phyloP scores from a whole-genome alignment of 2,888 invertebrate species.

The Resseliella maxima region DNA sequence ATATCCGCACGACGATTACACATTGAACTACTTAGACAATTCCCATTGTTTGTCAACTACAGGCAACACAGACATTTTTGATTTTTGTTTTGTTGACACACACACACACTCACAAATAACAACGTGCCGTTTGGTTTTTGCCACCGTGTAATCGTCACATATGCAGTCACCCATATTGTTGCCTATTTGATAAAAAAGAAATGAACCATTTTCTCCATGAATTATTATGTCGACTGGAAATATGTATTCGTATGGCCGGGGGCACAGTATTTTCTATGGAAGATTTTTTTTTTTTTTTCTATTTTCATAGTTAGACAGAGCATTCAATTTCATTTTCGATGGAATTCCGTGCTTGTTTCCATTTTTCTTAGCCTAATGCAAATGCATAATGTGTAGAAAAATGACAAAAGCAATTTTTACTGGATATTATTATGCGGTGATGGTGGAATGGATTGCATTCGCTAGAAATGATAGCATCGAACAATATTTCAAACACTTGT shows the following conservation, averaged over 20 bases:
- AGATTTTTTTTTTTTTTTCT: background rate
- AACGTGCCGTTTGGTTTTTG: background rate
- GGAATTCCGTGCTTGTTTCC: background rate
- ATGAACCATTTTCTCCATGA: background rate
- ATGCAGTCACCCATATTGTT: background rate
- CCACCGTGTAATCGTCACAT: background rate
- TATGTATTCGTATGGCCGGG: background rate
- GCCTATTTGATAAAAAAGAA: background rate
- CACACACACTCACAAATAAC: background rate
- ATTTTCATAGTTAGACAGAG: too few relatives aligned
- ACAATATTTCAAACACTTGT: constrained; percentile 4
- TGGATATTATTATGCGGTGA: too few relatives aligned
- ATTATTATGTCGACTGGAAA: background rate
- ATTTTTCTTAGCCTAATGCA: background rate
- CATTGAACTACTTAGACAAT: background rate
- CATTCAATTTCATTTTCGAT: constrained; percentile 29
- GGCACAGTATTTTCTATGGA: background rate
- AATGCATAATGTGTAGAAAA: background rate
- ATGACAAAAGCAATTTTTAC: too few relatives aligned
- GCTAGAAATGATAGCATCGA: background rate
- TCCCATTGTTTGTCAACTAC: background rate
- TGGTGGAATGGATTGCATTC: background rate
- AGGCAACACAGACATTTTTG: too few relatives aligned
- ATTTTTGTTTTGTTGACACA: background rate
- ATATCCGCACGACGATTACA: too few relatives aligned